A percentile compares a stretch with the other conserved stretches of the same genome.
Conservation (phyloP, 2,888 invertebrate species). For the Cloeon dipterum region DNA sequence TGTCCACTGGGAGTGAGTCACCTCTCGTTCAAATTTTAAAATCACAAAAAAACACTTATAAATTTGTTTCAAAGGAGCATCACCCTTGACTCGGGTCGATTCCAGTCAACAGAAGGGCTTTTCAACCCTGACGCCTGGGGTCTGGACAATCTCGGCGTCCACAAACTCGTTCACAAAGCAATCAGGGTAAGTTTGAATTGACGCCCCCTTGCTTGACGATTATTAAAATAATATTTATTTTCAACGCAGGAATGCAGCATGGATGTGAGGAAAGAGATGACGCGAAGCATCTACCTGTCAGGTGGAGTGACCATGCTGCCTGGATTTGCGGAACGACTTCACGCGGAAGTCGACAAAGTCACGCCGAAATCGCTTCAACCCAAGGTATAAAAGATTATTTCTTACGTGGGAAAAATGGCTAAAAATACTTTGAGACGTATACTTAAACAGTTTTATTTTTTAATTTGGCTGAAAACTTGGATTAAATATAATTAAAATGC, state of each 20-base stretch:
- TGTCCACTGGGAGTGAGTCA: conserved; percentile 12
- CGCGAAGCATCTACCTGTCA: conserved; percentile 27
- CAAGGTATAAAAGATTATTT: too few species aligned
- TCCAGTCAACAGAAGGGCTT: conserved; percentile 22
- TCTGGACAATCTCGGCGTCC: conserved; percentile 27
- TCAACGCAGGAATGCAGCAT: conserved; percentile 23
- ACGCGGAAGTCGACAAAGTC: conserved; percentile 24
- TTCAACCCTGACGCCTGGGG: conserved; percentile 30
- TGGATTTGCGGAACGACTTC: conserved; percentile 28
- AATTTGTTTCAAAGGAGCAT: too few species aligned
- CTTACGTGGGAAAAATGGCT: too few species aligned
- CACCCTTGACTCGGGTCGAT: conserved; percentile 11
- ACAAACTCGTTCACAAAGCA: conserved; percentile 26
- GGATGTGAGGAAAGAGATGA: conserved; percentile 28
- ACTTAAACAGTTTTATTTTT: too few species aligned
- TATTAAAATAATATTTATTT: conserved; percentile 2
- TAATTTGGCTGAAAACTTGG: too few species aligned
- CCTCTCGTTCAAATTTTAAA: neutral
- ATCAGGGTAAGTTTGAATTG: conserved; percentile 19
- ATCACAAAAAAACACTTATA: neutral
- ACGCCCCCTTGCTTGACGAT: neutral
- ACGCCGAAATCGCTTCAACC: conserved; percentile 25
- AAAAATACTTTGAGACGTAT: too few species aligned
- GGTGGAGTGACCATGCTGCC: conserved; percentile 27
- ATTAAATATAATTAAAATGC: too few species aligned